Percentiles rank a stretch among this genome's conserved stretches.
phyloP scores from a whole-genome alignment of 2,888 invertebrate species.

The Sinotaia quadrata region DNA sequence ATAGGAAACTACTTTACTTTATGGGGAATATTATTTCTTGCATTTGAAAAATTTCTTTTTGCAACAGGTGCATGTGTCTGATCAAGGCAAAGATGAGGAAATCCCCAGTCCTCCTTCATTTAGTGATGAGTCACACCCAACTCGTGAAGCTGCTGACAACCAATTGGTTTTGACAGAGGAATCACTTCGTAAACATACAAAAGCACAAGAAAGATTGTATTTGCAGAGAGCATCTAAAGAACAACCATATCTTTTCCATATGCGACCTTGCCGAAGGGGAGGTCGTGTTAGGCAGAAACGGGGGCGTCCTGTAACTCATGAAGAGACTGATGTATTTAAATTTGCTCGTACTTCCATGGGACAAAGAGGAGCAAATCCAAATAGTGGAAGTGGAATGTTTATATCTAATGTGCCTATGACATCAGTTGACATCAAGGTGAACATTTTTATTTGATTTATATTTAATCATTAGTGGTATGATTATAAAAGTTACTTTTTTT shows the following conservation, averaged over 20 bases:
- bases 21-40: too few species aligned
- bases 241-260: constrained; percentile 36
- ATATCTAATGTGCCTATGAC: constrained; percentile 24
- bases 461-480: too few species aligned
- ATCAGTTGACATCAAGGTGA: constrained; percentile 22
- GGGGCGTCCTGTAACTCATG: constrained; percentile 11
- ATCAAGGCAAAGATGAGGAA: constrained; percentile 33
- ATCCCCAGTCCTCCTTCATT: constrained; percentile 31
- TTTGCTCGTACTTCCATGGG: constrained; percentile 6
- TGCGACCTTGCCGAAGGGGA: constrained; percentile 14
- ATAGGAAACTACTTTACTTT: too few species aligned
- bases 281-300: constrained; percentile 9
- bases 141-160: constrained; percentile 33
- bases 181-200: constrained; percentile 37
- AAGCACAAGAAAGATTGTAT: constrained; percentile 38
- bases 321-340: constrained; percentile 25
- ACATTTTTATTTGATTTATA: too few species aligned
- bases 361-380: neutral
- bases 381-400: constrained; percentile 8
- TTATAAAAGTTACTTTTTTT: too few species aligned
- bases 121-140: constrained; percentile 27
- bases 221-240: constrained; percentile 36
- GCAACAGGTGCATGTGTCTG: constrained; percentile 35
- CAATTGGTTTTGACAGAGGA: constrained; percentile 35
- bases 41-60: too few species aligned